Base-by-base conservation (phyloP, 2,113 vertebrate genomes). In the Sebastes schlegelii region DNA sequence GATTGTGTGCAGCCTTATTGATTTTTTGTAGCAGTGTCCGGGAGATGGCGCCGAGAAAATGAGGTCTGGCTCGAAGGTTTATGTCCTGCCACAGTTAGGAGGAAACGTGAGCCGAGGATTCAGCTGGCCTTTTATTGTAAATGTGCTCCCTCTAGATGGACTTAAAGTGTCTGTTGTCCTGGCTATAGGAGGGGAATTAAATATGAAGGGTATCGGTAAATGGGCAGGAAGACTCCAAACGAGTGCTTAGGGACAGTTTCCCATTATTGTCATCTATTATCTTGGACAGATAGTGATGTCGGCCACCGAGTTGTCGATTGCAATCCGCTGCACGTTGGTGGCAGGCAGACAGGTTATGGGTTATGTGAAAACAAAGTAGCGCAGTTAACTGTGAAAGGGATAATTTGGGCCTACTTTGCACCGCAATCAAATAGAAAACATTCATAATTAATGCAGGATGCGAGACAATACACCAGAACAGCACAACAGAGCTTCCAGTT, bases 31-130 rank as follows among this genome's bases (percentile, higher is more conserved):
- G 88, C 91, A 80, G 86, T 89, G 88, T 92, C 89, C 89, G 77
- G 88, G 88, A 89, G 90, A 92, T 93, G 95, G 95, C 94, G 94
- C 95, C 94, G 88, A 83, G 89, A 94, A 95, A 95, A 95, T 94
- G 92, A 95, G 90, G 91, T 93, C 93, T 94, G 93, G 91, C 90
- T 92, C 75, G 88, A 85, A 94, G 95, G 91, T 95, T 96, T 96
- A 94, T 93, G 92, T 95, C 92, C 90, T 87, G 85, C 89, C 89
- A 92, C 90, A 75, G 91, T 90, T 81, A 89, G 93, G 77, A 85
- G 85, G 94, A 95, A 95, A 95, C 90, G 90, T 94, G 94, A 96
- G 95, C 91, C 82, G 89, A 80, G 92, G 91, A 88, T 92, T 88
- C 86, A 86, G 80, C 86, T 79, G 89, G 91, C 89, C 88, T 87